A percentile compares a stretch with the other conserved stretches of the same genome.
Evolutionary conservation across 1,140 invertebrate species (phyloP).

Genomic region (Lasioglossum baleicum): DNA sequence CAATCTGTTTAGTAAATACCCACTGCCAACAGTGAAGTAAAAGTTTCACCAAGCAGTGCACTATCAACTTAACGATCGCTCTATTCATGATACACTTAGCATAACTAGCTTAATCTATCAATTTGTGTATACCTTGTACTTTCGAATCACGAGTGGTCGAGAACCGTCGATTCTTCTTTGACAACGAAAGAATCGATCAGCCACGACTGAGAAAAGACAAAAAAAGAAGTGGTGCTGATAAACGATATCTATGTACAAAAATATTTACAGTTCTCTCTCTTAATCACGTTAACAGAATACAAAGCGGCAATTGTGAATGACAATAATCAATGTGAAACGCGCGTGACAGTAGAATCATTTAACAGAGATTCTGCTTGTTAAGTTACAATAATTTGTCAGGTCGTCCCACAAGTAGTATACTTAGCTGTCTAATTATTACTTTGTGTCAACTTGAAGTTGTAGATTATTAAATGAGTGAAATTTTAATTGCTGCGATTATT

Average conservation of each 20-base stretch:
- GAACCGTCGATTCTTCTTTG: not conserved
- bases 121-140: not conserved
- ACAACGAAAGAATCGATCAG: not conserved
- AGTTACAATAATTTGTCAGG: too few species aligned
- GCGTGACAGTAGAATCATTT: not conserved
- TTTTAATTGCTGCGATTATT: too few species aligned
- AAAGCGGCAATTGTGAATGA: not conserved
- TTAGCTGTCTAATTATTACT: too few species aligned
- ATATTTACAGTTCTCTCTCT: slow-evolving; percentile 27
- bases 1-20: not conserved
- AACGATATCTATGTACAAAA: slow-evolving; percentile 35
- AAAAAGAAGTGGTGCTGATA: not conserved
- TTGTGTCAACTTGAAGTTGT: too few species aligned
- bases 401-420: too few species aligned
- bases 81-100: too few species aligned
- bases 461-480: too few species aligned
- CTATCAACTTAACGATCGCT: not conserved
- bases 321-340: not conserved
- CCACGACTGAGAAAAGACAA: too few species aligned
- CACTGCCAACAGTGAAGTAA: not conserved
- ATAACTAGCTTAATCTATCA: not conserved
- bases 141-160: not conserved
- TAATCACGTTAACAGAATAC: not conserved
- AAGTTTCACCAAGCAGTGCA: not conserved
- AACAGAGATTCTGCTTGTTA: too few species aligned